phyloP scores from a whole-genome alignment of 92 coral and sea anemone species.

The Parazoanthus swiftii region DNA sequence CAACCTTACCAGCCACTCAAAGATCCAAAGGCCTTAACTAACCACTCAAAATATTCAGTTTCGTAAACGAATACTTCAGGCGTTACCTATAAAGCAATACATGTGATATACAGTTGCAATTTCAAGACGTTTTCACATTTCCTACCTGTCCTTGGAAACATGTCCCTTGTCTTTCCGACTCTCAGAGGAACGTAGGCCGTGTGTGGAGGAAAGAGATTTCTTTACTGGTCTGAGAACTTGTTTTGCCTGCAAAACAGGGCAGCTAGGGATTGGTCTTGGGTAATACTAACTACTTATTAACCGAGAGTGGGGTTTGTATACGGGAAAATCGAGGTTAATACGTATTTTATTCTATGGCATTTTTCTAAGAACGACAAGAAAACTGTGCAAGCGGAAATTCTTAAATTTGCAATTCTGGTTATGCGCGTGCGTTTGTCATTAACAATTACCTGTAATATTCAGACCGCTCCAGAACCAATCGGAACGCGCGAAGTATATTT shows the following conservation, averaged over 20 bases:
- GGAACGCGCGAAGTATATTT: no score
- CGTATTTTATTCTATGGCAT: no score
- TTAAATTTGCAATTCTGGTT: no score
- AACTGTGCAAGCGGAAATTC: no score
- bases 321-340: no score
- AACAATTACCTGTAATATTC: no score
- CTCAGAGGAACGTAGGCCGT: neutral
- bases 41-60: neutral
- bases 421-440: no score
- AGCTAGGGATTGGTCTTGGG: neutral
- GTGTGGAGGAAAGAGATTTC: constrained; percentile 8
- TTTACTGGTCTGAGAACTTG: constrained; percentile 65
- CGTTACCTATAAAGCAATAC: no score
- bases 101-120: neutral
- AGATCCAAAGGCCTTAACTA: neutral
- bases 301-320: no score
- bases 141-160: neutral
- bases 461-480: no score
- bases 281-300: neutral
- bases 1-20: neutral
- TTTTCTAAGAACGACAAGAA: no score
- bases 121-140: neutral
- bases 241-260: constrained; percentile 46
- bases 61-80: no score
- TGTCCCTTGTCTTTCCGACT: constrained; percentile 17